A percentile compares a stretch with the other conserved stretches of the same genome.
Evolutionary conservation across 35 echinoderm and acorn worm species (phyloP).

Genomic region (Heliocidaris erythrogramma): DNA sequence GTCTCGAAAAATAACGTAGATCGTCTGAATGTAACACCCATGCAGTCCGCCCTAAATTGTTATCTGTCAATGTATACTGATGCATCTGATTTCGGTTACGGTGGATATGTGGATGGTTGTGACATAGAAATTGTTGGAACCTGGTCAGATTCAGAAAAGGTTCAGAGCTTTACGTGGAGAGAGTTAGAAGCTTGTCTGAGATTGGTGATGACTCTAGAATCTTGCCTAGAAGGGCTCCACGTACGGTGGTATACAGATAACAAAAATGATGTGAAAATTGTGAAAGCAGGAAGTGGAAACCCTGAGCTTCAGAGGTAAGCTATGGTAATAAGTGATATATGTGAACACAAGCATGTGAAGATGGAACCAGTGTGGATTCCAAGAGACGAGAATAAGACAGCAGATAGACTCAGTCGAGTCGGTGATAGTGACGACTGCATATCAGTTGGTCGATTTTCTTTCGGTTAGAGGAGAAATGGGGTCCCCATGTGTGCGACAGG

Average conservation of each 20-base stretch:
- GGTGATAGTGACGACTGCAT: constrained; percentile 61
- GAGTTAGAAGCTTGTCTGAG: constrained; percentile 41
- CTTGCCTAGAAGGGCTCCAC: background rate
- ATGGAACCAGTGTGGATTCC: too few relatives aligned
- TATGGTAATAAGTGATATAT: background rate
- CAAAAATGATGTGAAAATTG: constrained; percentile 43
- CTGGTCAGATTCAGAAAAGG: constrained; percentile 26
- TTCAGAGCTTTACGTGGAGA: constrained; percentile 63
- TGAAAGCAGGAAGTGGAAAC: constrained; percentile 44
- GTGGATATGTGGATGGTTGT: constrained; percentile 4
- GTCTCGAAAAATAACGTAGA: constrained; percentile 14
- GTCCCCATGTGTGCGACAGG: constrained; percentile 49
- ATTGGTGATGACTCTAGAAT: background rate
- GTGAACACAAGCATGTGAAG: too few relatives aligned
- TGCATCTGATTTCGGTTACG: constrained; percentile 14
- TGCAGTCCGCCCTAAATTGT: background rate
- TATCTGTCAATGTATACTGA: constrained; percentile 31
- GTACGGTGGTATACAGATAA: constrained; percentile 58
- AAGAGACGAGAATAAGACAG: too few relatives aligned
- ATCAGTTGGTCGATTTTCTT: background rate
- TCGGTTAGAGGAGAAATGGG: constrained; percentile 41
- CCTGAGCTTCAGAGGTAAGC: constrained; percentile 16
- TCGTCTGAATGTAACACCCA: background rate
- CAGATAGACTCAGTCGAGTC: too few relatives aligned
- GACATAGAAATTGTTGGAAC: background rate